Evolutionary conservation across 2,113 vertebrate species (phyloP).

Genomic region (Onychorhynchus coronatus): DNA sequence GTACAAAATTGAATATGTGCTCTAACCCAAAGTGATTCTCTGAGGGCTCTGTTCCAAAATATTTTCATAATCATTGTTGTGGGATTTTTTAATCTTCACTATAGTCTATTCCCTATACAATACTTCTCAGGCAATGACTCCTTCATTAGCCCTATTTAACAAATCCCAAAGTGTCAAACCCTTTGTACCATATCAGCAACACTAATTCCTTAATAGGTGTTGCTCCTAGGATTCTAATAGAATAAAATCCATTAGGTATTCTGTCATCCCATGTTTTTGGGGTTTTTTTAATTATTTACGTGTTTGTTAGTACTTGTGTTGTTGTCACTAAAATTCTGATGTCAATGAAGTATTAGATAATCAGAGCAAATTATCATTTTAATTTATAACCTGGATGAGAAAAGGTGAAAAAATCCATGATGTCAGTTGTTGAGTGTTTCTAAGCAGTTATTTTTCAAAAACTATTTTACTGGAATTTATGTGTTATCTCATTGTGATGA

Average conservation of each 20-base stretch:
- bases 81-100: conserved; percentile 1
- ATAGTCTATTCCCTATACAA: background rate
- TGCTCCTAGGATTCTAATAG: background rate
- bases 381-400: background rate
- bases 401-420: background rate
- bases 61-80: conserved; percentile 50
- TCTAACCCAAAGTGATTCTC: conserved; percentile 34
- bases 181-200: background rate
- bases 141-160: conserved; percentile 45
- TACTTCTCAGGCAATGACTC: conserved; percentile 1
- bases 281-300: background rate
- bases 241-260: background rate
- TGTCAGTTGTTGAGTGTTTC: background rate
- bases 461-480: background rate
- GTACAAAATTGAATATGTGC: background rate
- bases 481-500: background rate
- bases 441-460: background rate
- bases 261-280: background rate
- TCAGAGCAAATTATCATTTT: background rate
- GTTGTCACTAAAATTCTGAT: background rate
- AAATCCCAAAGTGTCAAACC: background rate
- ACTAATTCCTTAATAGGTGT: background rate
- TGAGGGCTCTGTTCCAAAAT: conserved; percentile 21
- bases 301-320: background rate
- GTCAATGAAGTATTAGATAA: background rate